Conservation (phyloP, 2,113 vertebrate species). For the Ramphastos sulfuratus region DNA sequence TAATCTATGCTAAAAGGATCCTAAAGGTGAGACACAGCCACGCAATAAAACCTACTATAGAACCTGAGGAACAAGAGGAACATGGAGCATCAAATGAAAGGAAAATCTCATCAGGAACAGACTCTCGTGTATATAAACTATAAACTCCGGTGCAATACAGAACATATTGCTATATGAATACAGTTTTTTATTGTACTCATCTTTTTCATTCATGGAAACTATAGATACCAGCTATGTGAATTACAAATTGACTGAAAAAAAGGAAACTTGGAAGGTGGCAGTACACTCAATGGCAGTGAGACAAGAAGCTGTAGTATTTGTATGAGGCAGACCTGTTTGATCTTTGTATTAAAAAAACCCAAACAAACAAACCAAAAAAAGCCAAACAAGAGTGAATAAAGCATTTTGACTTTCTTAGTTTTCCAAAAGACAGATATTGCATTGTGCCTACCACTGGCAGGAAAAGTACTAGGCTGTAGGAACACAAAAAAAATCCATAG, state of each 20-base stretch:
- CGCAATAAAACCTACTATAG: neutral
- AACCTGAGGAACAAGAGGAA: neutral
- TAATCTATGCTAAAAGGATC: neutral
- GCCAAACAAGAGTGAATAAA: neutral
- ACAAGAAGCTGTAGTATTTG: neutral
- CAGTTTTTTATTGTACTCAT: neutral
- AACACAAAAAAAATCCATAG: neutral
- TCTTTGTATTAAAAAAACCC: neutral
- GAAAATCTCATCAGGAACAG: neutral
- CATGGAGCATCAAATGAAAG: neutral
- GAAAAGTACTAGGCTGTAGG: neutral
- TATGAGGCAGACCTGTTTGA: neutral
- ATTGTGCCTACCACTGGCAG: neutral
- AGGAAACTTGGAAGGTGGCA: neutral
- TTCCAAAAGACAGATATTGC: neutral
- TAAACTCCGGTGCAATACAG: neutral
- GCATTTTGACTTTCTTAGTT: neutral
- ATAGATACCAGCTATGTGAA: neutral
- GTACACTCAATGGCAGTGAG: neutral
- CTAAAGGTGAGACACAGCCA: neutral
- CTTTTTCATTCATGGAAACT: neutral
- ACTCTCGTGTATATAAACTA: neutral
- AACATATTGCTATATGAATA: neutral
- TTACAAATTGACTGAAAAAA: neutral
- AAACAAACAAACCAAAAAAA: neutral